Evolutionary conservation across 2,797 vertebrate genomes (phyloP), one percentile per base, ranked within the genome.

Genomic region (Falco berigora): DNA sequence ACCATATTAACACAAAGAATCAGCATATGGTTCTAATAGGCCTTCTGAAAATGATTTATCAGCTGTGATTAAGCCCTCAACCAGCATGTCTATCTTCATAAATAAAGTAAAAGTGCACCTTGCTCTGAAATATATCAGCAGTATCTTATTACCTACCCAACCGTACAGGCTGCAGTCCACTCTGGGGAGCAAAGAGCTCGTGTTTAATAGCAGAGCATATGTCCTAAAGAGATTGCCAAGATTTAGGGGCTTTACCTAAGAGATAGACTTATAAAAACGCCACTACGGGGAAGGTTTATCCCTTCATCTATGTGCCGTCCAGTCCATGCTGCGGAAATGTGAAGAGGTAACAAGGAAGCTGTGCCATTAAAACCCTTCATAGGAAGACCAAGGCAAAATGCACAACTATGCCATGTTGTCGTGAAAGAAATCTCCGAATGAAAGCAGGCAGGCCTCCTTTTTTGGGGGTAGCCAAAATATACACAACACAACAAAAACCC

Each of bases 31-130:
- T 98, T 98, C 97, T 98, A 98, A 98, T 98, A 98, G 97, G 92
- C 95, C 98, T 98, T 97, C 97, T 92, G 97, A 97, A 98, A 97
- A 97, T 98, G 98, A 98, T 98, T 98, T 98, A 98, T 98, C 98
- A 98, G 96, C 98, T 98, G 98, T 97, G 98, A 98, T 98, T 98
- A 98, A 98, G 97, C 97, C 96, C 97, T 98, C 86, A 68, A 97
- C 97, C 97, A 96, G 97, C 95, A 97, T 83, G 97, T 97, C 98
- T 97, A 97, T 98, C 98, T 98, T 98, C 98, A 98, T 98, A 98
- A 98, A 98, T 98, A 98, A 98, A 98, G 97, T 97, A 98, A 97
- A 97, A 98, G 96, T 98, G 98, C 98, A 98, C 98, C 98, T 98
- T 98, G 96, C 98, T 98, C 97, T 97, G 94, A 98, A 98, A 97